A percentile compares a stretch with the other conserved stretches of the same genome.
phyloP scores from a whole-genome alignment of 2,113 vertebrate genomes.

The Emydocephalus ijimae region DNA sequence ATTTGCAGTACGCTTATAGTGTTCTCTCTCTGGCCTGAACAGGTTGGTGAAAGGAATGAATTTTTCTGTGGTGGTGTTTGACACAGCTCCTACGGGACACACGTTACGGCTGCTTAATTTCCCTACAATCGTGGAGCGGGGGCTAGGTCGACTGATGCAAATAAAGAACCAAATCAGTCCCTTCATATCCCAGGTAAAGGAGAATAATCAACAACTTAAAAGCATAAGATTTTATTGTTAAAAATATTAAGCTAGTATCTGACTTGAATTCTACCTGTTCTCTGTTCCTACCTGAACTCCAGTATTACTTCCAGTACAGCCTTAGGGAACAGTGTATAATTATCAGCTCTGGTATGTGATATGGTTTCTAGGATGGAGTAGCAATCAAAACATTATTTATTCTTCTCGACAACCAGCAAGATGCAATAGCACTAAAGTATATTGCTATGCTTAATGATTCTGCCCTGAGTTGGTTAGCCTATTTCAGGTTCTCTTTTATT shows the following conservation, averaged over 20 bases:
- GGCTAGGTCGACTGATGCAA: conserved; percentile 93
- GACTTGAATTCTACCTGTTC: not conserved
- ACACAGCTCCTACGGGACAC: conserved; percentile 93
- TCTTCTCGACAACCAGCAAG: not conserved
- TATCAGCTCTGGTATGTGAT: not conserved
- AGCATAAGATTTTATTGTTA: not conserved
- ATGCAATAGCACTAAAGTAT: not conserved
- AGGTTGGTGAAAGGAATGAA: conserved; percentile 98
- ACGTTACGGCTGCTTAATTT: conserved; percentile 93
- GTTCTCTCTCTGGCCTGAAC: conserved; percentile 1
- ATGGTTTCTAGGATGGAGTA: not conserved
- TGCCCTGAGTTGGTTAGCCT: not conserved
- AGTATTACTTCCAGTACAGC: not conserved
- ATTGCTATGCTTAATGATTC: not conserved
- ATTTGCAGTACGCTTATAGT: not conserved
- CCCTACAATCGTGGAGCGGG: conserved; percentile 92
- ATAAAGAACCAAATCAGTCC: conserved; percentile 98
- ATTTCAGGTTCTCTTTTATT: not conserved
- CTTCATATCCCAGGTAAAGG: conserved; percentile 89
- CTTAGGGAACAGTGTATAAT: not conserved
- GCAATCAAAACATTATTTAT: not conserved
- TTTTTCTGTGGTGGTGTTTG: conserved; percentile 95
- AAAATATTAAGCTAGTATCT: not conserved
- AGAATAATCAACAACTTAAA: not conserved
- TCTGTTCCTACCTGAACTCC: not conserved